These are phyloP conservation scores for Melitaea athalia DNA, from an alignment of 2,888 invertebrate species.

Conservation along the genomic window DNA sequence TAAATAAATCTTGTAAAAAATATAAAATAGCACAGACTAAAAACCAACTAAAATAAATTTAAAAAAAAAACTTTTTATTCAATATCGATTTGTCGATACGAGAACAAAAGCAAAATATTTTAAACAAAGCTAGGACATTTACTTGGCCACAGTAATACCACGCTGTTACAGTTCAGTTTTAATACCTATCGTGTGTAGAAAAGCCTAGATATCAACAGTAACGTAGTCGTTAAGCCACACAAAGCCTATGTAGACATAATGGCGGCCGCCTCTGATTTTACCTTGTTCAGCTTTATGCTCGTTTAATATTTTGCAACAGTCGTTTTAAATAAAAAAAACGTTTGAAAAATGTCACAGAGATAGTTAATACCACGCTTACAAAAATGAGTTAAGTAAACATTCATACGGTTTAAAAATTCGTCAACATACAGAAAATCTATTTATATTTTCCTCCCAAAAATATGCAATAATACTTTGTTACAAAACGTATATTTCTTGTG, in stretches of 20 bases:
- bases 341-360: no score
- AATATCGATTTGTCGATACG: no score
- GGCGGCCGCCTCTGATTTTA: conserved; percentile 25
- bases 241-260: conserved; percentile 33
- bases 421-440: no score
- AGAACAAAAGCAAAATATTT: not conserved
- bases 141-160: conserved; percentile 12
- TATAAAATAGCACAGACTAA: no score
- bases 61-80: no score
- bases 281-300: conserved; percentile 20
- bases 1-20: no score
- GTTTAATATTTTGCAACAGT: conserved; percentile 25
- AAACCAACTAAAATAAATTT: no score
- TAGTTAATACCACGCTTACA: no score
- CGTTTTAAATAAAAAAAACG: conserved; percentile 2
- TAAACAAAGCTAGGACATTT: not conserved
- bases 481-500: not conserved
- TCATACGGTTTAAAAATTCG: no score
- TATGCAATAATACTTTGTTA: not conserved
- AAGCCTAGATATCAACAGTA: conserved; percentile 19
- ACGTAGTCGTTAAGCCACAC: conserved; percentile 35
- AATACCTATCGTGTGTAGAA: conserved; percentile 32
- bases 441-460: not conserved
- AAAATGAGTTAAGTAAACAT: no score
- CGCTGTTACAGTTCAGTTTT: conserved; percentile 23